Base-by-base conservation (phyloP, 2,113 vertebrate genomes). In the Protobothrops mucrosquamatus region DNA sequence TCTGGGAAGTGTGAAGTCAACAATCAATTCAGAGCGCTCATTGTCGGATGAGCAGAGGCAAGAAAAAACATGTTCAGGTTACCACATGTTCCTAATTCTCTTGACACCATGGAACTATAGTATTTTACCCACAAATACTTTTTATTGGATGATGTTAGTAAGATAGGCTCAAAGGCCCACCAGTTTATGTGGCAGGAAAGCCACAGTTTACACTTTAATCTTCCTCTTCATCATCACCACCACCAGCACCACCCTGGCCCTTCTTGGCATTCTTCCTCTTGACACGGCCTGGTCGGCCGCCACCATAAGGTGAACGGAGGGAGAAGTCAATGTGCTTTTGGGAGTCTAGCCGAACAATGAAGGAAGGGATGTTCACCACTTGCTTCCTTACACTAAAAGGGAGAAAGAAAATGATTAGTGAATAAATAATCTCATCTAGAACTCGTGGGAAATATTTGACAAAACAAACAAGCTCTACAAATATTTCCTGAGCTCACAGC, bases 251-350 rank as follows among this genome's bases (percentile, higher is more conserved):
- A 0, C 95, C 98, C 98, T 99, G 98, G 87, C 98, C 98, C 97
- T 99, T 99, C 98, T 99, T 99, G 96, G 98, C 98, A 0, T 99
- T 99, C 98, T 99, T 99, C 96, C 99, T 98, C 98, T 99, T 99
- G 94, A 99, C 98, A 0, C 98, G 98, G 85, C 99, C 99, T 0
- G 98, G 98, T 7, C 98, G 98, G 95, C 99, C 99, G 2, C 99
- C 98, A 0, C 99, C 99, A 0, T 99, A 99, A 0, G 98, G 98
- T 20, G 98, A 99, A 48, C 98, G 98, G 91, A 99, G 98, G 43
- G 98, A 99, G 97, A 99, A 99, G 97, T 99, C 98, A 0, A 99
- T 99, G 97, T 99, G 99, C 96, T 99, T 99, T 97, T 99, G 99
- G 55, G 98, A 99, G 97, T 99, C 99, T 97, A 99, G 97, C 55